These are phyloP conservation scores for Capra hircus DNA, from an alignment of 2,113 vertebrate genomes.

Conservation along the genomic window DNA sequence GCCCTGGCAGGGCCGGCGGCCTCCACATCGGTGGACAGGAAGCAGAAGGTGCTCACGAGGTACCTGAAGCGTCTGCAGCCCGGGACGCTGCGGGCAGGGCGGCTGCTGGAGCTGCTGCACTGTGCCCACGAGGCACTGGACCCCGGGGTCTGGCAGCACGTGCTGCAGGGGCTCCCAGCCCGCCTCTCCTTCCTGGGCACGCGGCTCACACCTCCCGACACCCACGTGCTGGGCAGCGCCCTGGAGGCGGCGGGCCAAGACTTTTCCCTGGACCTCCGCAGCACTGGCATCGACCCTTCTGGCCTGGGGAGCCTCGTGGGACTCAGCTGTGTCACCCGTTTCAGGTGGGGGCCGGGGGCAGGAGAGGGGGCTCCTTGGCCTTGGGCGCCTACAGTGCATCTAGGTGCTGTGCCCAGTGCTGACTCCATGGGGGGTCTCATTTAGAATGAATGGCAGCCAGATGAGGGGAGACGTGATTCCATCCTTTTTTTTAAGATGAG, in stretches of 20 bases:
- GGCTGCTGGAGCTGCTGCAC: slow-evolving; percentile 87
- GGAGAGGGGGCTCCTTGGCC: neutral
- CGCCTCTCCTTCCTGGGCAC: slow-evolving; percentile 85
- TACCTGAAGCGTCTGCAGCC: slow-evolving; percentile 82
- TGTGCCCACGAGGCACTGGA: slow-evolving; percentile 84
- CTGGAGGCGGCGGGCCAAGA: slow-evolving; percentile 75
- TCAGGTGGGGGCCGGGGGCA: slow-evolving; percentile 81
- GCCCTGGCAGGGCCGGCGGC: slow-evolving; percentile 44
- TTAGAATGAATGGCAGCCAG: neutral
- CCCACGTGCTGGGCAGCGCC: slow-evolving; percentile 80
- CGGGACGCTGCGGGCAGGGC: slow-evolving; percentile 73
- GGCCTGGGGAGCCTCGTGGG: slow-evolving; percentile 85
- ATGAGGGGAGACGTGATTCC: neutral
- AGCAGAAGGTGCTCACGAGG: slow-evolving; percentile 77
- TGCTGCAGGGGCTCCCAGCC: slow-evolving; percentile 80
- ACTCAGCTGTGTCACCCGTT: slow-evolving; percentile 82
- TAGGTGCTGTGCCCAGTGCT: neutral
- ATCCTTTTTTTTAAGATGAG: neutral
- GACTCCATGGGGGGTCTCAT: neutral
- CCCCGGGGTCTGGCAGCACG: slow-evolving; percentile 73
- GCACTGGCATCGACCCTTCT: slow-evolving; percentile 82
- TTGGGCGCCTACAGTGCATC: too few relatives aligned
- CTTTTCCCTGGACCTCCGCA: slow-evolving; percentile 87
- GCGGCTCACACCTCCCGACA: slow-evolving; percentile 83
- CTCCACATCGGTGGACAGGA: slow-evolving; percentile 70